Percentiles rank a stretch among this genome's conserved stretches.
Conservation (phyloP, 2,888 invertebrate genomes). For the Rotaria sp. region DNA sequence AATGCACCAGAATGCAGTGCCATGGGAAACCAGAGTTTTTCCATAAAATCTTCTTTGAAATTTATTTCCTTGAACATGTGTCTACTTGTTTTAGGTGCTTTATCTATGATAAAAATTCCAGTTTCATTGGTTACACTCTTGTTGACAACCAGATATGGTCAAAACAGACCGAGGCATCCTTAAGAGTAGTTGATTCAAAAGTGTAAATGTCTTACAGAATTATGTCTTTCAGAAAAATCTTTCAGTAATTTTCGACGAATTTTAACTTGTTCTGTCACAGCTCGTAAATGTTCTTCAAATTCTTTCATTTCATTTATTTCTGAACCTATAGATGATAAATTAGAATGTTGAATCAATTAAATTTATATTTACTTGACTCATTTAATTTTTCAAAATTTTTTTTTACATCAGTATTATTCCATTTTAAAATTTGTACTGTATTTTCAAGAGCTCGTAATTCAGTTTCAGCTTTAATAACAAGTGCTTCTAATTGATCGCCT, state of each 20-base stretch:
- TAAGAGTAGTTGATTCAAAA: not conserved
- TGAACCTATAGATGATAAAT: not conserved
- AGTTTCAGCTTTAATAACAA: slow-evolving; percentile 70
- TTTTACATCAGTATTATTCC: slow-evolving; percentile 70
- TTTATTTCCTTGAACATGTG: too few relatives aligned
- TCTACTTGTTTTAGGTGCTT: too few relatives aligned
- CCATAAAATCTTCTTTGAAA: too few relatives aligned
- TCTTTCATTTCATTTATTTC: slow-evolving; percentile 34
- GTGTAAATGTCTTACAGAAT: not conserved
- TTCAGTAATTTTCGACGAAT: not conserved
- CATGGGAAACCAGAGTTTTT: too few relatives aligned
- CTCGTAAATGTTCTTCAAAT: slow-evolving; percentile 38
- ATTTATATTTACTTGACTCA: slow-evolving; percentile 55
- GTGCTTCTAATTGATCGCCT: slow-evolving; percentile 74
- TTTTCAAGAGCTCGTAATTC: slow-evolving; percentile 83
- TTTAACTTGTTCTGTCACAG: slow-evolving; percentile 28
- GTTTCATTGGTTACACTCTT: too few relatives aligned
- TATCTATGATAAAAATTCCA: too few relatives aligned
- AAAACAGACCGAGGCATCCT: too few relatives aligned
- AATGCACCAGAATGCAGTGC: too few relatives aligned
- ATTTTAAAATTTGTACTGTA: slow-evolving; percentile 72
- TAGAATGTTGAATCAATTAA: not conserved
- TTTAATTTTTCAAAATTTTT: slow-evolving; percentile 62
- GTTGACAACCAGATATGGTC: too few relatives aligned
- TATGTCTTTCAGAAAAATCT: not conserved